phyloP scores from a whole-genome alignment of 1,140 invertebrate species.

The Aphelenchoides avenae region DNA sequence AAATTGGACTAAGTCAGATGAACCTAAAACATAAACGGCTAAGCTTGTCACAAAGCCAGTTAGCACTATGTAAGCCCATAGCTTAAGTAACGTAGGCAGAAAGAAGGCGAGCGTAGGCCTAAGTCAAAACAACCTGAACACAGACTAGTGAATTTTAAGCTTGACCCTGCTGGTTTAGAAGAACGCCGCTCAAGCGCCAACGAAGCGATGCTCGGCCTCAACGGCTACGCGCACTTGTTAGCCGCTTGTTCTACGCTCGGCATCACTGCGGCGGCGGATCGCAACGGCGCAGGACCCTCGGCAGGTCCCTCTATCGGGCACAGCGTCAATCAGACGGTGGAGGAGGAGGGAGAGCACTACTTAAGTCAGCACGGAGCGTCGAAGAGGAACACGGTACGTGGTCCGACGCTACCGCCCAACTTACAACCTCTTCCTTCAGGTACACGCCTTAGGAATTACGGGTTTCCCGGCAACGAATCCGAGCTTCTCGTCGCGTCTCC shows the following conservation, averaged over 20 bases:
- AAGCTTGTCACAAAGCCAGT: no score
- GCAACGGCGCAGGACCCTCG: slow-evolving; percentile 5
- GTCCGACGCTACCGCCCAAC: neutral
- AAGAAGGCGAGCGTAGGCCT: no score
- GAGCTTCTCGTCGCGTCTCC: slow-evolving; percentile 24
- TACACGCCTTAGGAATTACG: neutral
- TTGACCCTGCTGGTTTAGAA: slow-evolving; percentile 34
- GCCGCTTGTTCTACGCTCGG: slow-evolving; percentile 46
- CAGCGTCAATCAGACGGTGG: slow-evolving; percentile 19
- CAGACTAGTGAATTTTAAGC: no score
- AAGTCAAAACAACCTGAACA: no score
- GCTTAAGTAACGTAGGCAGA: no score
- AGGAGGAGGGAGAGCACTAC: slow-evolving; percentile 48
- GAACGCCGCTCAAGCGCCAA: slow-evolving; percentile 54
- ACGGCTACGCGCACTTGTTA: slow-evolving; percentile 44
- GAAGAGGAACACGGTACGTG: slow-evolving; percentile 50
- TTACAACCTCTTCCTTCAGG: slow-evolving; percentile 13
- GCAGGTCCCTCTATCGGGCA: slow-evolving; percentile 9
- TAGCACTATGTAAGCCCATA: no score
- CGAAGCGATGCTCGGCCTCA: slow-evolving; percentile 48
- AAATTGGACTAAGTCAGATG: no score
- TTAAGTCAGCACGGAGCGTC: slow-evolving; percentile 36
- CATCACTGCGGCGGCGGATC: slow-evolving; percentile 15
- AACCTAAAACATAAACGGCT: no score
- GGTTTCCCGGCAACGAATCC: no score